Percentiles rank a stretch among this genome's conserved stretches.
Evolutionary conservation across 2,888 invertebrate species (phyloP).

Genomic region (Hipparchia semele): DNA sequence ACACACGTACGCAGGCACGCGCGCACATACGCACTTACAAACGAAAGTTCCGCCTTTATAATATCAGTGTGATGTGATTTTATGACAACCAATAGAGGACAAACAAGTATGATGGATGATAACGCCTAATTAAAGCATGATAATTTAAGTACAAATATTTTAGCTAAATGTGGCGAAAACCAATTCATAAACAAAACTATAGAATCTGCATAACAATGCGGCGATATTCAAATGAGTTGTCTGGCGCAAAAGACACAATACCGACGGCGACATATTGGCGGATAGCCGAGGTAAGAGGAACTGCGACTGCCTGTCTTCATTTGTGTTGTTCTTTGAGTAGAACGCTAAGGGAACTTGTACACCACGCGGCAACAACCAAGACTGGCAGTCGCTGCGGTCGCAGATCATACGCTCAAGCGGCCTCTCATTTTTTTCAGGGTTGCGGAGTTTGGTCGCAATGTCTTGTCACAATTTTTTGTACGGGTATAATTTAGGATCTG

Average conservation of each 20-base stretch:
- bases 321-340: constrained; percentile 4
- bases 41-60: too few relatives aligned
- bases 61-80: too few relatives aligned
- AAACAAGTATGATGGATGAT: neutral
- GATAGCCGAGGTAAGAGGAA: constrained; percentile 1
- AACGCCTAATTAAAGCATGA: neutral
- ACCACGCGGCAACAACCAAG: too few relatives aligned
- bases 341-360: neutral
- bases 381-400: too few relatives aligned
- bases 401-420: too few relatives aligned
- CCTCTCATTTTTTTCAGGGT: neutral
- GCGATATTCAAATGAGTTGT: constrained; percentile 7
- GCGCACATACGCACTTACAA: too few relatives aligned
- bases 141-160: neutral
- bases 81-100: too few relatives aligned
- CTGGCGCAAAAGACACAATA: neutral
- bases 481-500: too few relatives aligned
- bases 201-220: constrained; percentile 13
- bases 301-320: constrained; percentile 3
- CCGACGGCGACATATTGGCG: constrained; percentile 19
- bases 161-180: neutral
- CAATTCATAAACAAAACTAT: neutral
- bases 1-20: too few relatives aligned
- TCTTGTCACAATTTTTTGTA: too few relatives aligned
- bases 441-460: too few relatives aligned